Evolutionary conservation across 2,797 vertebrate species (phyloP).

Genomic region (Ceyx erithaca): DNA sequence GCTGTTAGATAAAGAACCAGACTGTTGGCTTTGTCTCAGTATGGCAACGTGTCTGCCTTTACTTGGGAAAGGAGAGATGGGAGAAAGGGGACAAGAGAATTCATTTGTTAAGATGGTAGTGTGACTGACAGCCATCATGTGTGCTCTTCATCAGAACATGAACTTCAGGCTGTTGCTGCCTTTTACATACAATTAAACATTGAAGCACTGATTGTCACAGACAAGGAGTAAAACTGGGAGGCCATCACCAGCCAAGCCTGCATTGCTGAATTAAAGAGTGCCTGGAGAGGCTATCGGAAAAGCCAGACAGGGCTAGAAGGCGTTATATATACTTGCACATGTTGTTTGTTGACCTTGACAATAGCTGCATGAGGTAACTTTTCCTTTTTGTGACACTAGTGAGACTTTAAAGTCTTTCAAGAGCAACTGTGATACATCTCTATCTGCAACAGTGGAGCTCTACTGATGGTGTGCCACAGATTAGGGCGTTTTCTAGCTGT

Average conservation of each 20-base stretch:
- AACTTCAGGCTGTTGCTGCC: not conserved
- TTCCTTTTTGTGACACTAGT: not conserved
- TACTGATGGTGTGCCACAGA: not conserved
- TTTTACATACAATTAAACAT: not conserved
- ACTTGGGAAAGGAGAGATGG: not conserved
- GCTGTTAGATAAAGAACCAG: not conserved
- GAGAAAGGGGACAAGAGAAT: not conserved
- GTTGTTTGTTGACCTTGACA: not conserved
- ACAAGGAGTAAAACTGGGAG: not conserved
- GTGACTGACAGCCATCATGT: accelerated
- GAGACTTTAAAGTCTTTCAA: not conserved
- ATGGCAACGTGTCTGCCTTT: not conserved
- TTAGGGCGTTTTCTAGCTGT: not conserved
- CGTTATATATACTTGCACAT: not conserved
- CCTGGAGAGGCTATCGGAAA: not conserved
- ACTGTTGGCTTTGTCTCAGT: not conserved
- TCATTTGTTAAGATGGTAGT: not conserved
- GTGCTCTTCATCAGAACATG: not conserved
- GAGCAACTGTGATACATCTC: not conserved
- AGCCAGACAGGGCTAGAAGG: not conserved
- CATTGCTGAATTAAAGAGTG: not conserved
- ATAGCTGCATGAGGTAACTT: not conserved
- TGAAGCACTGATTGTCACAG: not conserved
- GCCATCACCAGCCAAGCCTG: not conserved
- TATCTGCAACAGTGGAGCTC: not conserved